Evolutionary conservation across 2,113 vertebrate species (phyloP), one percentile per base, ranked within the genome.

Genomic region (human (Homo sapiens)): DNA sequence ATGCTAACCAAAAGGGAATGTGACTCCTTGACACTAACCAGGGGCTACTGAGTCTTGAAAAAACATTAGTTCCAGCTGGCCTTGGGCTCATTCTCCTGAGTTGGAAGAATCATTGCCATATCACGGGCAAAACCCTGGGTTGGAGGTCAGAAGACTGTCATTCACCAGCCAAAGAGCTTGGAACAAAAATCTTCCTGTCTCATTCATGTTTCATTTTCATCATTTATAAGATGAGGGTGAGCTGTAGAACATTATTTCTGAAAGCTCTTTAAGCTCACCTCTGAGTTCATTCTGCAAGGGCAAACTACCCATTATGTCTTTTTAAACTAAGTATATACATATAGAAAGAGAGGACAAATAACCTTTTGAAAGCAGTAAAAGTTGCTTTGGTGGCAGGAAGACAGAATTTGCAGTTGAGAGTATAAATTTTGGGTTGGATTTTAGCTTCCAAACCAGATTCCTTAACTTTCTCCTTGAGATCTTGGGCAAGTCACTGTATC

Each of bases 251-350:
- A 61, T 78, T 72, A 91, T 84, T 95, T 88, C 93, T 91, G 70
- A 89, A 48, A 95, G 57, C 11, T 61, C 32, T 91, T 68, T 75
- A 40, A 85, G 38, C 66, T 91, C 78, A 76, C 64, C 83, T 89
- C 93, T 84, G 55, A 93, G 59, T 38, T 93, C 38, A 30, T 35
- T 80, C 38, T 95, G 35, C n/a, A 94, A 83, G 50, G 64, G 89
- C 72, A 89, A 93, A 90, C 48, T 80, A 91, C 22, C 9, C 25
- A 83, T 61, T 5, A 48, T 23, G 35, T 55, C 14, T 92, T 70
- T 91, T 82, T 73, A 45, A 92, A 52, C 84, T 89, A 95, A 91
- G 35, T 55, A 78, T 17, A 68, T 12, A 83, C 23, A 8, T 16
- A 68, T 0, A 64, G 40, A n/a, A 1, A 5, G 43, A n/a, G 30